Evolutionary conservation across 2,113 vertebrate species (phyloP).

Genomic region (Shinisaurus crocodilurus): DNA sequence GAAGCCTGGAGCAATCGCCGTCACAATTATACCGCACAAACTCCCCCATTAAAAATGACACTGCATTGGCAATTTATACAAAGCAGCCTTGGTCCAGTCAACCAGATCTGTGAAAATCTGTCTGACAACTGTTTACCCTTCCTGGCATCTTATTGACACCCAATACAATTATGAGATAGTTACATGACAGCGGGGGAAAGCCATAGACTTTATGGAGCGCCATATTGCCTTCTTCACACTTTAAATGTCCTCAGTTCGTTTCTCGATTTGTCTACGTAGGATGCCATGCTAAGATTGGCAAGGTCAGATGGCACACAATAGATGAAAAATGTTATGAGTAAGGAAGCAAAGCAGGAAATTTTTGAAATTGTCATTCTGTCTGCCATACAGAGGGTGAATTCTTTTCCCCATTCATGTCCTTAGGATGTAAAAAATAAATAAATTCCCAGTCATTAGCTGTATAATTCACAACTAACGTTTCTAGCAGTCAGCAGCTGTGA

Average conservation of each 20-base stretch:
- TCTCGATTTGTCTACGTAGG: constrained; percentile 19
- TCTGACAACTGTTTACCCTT: constrained; percentile 71
- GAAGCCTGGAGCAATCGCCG: constrained; percentile 68
- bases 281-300: neutral
- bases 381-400: neutral
- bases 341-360: constrained; percentile 39
- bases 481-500: neutral
- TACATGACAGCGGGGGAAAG: constrained; percentile 38
- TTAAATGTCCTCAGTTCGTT: fast-evolving
- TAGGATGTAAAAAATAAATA: neutral
- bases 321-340: constrained; percentile 9
- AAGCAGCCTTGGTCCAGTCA: constrained; percentile 70
- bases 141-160: constrained; percentile 66
- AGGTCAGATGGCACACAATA: constrained; percentile 4
- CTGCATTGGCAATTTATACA: constrained; percentile 62
- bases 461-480: neutral
- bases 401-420: neutral
- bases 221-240: neutral
- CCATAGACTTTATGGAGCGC: constrained; percentile 13
- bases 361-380: constrained; percentile 19
- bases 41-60: constrained; percentile 71
- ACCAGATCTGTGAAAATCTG: constrained; percentile 70
- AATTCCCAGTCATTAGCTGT: neutral
- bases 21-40: constrained; percentile 72
- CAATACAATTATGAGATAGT: constrained; percentile 63